phyloP scores from a whole-genome alignment of 2,113 vertebrate genomes.

The Siniperca chuatsi region DNA sequence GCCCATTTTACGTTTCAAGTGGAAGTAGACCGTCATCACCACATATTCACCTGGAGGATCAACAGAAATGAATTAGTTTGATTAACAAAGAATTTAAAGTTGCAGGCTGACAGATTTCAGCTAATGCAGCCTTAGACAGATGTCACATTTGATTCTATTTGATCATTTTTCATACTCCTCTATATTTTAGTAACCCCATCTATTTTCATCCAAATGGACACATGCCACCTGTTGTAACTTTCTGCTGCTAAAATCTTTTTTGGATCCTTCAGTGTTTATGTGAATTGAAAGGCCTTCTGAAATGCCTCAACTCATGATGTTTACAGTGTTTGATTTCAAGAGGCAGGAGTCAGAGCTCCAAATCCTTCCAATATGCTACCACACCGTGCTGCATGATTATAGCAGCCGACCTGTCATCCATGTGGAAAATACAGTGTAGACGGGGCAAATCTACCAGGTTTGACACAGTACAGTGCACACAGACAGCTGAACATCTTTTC shows the following conservation, averaged over 20 bases:
- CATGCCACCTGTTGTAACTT: not conserved
- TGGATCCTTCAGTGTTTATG: constrained; percentile 28
- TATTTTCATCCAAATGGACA: constrained; percentile 20
- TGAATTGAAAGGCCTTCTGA: not conserved
- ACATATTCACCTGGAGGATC: constrained; percentile 94
- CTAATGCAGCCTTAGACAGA: constrained; percentile 29
- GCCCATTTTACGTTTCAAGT: constrained; percentile 98
- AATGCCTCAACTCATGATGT: constrained; percentile 22
- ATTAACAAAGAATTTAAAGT: constrained; percentile 39
- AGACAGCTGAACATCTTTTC: not conserved
- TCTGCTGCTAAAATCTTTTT: constrained; percentile 31
- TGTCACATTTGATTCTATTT: constrained; percentile 30
- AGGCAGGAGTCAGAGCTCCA: constrained; percentile 21
- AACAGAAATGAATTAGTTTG: constrained; percentile 47
- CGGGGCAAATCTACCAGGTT: not conserved
- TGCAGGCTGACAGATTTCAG: constrained; percentile 29
- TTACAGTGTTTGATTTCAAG: constrained; percentile 28
- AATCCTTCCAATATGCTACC: not conserved
- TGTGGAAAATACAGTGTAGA: not conserved
- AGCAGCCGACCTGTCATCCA: not conserved
- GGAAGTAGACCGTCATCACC: constrained; percentile 98
- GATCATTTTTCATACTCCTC: not conserved
- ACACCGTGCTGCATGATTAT: not conserved
- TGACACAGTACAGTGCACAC: not conserved
- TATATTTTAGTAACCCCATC: not conserved